Conservation (phyloP, 2,888 invertebrate genomes). For the Eurois occulta region DNA sequence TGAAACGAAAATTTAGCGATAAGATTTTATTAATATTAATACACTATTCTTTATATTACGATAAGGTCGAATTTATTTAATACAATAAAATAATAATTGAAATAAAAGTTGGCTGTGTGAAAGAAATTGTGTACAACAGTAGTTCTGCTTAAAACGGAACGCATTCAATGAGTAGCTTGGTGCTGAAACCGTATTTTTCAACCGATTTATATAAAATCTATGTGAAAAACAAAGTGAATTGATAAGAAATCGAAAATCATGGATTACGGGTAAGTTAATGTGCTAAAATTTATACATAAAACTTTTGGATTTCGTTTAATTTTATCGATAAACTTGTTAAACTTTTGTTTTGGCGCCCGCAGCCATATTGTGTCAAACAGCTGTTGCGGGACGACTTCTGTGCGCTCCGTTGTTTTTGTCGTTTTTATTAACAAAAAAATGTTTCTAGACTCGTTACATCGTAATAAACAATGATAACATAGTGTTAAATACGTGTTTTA, state of each 20-base stretch:
- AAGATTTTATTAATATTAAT: not conserved
- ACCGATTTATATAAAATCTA: constrained; percentile 34
- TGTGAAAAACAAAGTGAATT: constrained; percentile 19
- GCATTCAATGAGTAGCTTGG: constrained; percentile 44
- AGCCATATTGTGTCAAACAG: constrained; percentile 89
- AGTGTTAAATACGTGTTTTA: constrained; percentile 66
- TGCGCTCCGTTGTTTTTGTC: constrained; percentile 81
- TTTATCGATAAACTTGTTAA: constrained; percentile 44
- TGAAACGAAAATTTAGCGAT: not conserved
- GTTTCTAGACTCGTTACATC: constrained; percentile 64
- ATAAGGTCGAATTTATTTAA: not conserved
- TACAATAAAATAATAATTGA: not conserved
- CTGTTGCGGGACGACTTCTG: constrained; percentile 81
- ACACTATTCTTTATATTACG: too few relatives aligned
- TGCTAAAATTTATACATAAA: not conserved
- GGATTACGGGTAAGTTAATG: constrained; percentile 79
- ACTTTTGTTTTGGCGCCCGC: constrained; percentile 88
- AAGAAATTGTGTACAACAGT: not conserved
- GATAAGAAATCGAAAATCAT: constrained; percentile 64
- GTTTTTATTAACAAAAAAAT: constrained; percentile 76
- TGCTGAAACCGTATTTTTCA: constrained; percentile 39
- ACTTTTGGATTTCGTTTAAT: constrained; percentile 23
- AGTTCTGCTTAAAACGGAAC: constrained; percentile 54
- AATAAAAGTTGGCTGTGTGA: not conserved
- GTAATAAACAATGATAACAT: constrained; percentile 75